Evolutionary conservation across 2,888 invertebrate genomes (phyloP).

Genomic region (Nomada fucata): DNA sequence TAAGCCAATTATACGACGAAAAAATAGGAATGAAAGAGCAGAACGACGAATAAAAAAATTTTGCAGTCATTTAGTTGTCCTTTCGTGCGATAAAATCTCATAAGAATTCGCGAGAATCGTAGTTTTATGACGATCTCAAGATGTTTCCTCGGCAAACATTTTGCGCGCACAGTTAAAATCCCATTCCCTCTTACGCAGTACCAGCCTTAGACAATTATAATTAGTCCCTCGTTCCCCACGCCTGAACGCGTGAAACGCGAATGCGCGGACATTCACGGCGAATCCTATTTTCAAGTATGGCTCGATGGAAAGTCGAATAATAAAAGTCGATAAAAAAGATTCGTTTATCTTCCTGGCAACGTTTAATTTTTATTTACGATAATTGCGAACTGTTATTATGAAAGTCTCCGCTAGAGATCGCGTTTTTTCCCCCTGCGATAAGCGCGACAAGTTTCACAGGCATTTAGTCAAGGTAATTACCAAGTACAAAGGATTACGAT

Average conservation of each 20-base stretch:
- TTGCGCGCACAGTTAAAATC: neutral
- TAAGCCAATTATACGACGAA: neutral
- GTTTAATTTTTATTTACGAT: neutral
- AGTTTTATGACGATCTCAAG: neutral
- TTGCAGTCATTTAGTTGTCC: neutral
- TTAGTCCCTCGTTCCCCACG: neutral
- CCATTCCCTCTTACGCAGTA: neutral
- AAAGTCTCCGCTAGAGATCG: too few species aligned
- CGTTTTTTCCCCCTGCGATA: neutral
- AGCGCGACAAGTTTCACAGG: neutral
- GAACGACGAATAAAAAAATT: neutral
- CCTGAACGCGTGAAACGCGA: neutral
- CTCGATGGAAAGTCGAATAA: neutral
- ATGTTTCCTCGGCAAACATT: slow-evolving; percentile 8
- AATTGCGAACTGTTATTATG: neutral
- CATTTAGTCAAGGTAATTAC: neutral
- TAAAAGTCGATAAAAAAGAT: neutral
- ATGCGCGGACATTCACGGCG: neutral
- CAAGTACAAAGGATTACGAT: neutral
- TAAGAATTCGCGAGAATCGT: neutral
- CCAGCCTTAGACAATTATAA: slow-evolving; percentile 8
- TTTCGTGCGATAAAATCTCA: neutral
- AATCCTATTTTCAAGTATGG: slow-evolving; percentile 7
- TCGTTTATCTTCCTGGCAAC: neutral
- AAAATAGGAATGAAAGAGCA: neutral